Evolutionary conservation across 2,113 vertebrate genomes (phyloP), one percentile per base, ranked within the genome.

Genomic region (Callopanchax toddi): DNA sequence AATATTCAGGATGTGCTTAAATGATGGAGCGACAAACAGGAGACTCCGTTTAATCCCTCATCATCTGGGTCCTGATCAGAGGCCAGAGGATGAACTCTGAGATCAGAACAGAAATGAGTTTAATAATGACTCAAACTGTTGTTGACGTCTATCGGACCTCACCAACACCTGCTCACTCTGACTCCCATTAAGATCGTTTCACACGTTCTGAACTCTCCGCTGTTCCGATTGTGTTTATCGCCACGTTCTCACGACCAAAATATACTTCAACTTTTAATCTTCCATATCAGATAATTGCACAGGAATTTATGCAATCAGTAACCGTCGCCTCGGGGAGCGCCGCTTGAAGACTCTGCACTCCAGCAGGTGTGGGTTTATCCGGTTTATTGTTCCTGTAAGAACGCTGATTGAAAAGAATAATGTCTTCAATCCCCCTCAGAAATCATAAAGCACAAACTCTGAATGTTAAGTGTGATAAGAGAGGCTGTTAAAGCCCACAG

Each of bases 231-330:
- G 54, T 10, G 9, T 36, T 43, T 70, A 18, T 18, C n/a, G n/a
- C n/a, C 42, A 44, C n/a, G n/a, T 67, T 66, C 67, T 83, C 70
- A 65, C 17, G 22, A 2, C 36, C 48, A 32, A 69, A 80, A 82
- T 23, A 52, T 4, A 62, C 52, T 76, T 48, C 46, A 23, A 51
- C 58, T 70, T 77, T 75, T 73, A 68, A 81, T 77, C 77, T 79
- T 32, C 48, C 45, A 3, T 69, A 84, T 87, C 81, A 81, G 76
- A 84, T 82, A 82, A 89, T 78, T 85, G 78, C 72, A 1, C 61
- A 32, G 40, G 63, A 67, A 80, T 76, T 59, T 61, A 74, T 76
- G 76, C 55, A 59, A 79, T 81, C 74, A 67, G 49, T 21, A 48
- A 49, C 53, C 10, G 58, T 62, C 43, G 74, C 67, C 67, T 76